Percentiles rank a stretch among this genome's conserved stretches.
Evolutionary conservation across 2,888 invertebrate genomes (phyloP).

Genomic region (Mantis religiosa): DNA sequence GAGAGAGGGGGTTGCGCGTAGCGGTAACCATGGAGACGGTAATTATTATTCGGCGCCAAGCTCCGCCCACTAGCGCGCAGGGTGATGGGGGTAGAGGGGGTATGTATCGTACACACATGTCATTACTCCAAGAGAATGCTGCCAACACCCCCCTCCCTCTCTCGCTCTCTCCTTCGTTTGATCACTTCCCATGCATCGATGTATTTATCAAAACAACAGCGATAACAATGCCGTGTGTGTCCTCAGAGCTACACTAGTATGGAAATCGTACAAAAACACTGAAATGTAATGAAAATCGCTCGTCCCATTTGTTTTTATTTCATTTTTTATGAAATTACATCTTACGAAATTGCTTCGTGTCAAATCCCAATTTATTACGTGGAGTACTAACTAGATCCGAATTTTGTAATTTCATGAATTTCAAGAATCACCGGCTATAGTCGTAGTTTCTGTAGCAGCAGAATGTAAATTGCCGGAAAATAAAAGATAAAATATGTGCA

Average conservation of each 20-base stretch:
- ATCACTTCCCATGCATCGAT: slow-evolving; percentile 10
- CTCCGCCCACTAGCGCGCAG: not conserved
- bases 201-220: not conserved
- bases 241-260: not conserved
- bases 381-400: not conserved
- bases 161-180: not conserved
- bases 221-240: not conserved
- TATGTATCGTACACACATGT: not conserved
- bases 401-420: not conserved
- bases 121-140: not conserved
- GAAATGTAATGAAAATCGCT: not conserved
- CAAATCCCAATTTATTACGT: not conserved
- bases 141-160: not conserved
- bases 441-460: not conserved
- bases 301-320: not conserved
- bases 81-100: not conserved
- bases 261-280: not conserved
- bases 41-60: slow-evolving; percentile 13
- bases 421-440: not conserved
- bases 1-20: not conserved
- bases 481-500: not conserved
- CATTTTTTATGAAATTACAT: not conserved
- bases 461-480: not conserved
- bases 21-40: slow-evolving; percentile 2
- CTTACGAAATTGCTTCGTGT: not conserved